These are phyloP conservation scores for Thalpophila matura DNA, from an alignment of 2,888 invertebrate genomes.

Conservation along the genomic window DNA sequence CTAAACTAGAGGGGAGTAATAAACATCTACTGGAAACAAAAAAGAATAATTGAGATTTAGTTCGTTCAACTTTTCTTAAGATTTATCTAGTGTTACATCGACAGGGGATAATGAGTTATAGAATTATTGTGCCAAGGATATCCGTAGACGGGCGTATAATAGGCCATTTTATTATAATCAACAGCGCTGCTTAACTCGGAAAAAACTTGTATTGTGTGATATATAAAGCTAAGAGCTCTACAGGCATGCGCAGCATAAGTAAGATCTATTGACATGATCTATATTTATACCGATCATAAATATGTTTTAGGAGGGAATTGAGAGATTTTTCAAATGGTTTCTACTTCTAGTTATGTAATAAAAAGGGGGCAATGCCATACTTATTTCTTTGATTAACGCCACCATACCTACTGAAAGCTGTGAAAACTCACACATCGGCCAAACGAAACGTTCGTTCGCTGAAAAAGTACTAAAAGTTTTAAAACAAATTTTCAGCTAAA, in stretches of 20 bases:
- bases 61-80: constrained; percentile 71
- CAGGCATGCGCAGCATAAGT: constrained; percentile 41
- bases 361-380: not conserved
- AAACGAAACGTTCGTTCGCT: no score
- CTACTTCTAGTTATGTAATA: not conserved
- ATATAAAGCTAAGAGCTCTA: constrained; percentile 31
- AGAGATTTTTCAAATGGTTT: constrained; percentile 27
- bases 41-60: constrained; percentile 69
- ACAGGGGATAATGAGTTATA: constrained; percentile 56
- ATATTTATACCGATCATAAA: constrained; percentile 50
- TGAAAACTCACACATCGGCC: no score
- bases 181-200: constrained; percentile 48
- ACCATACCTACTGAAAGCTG: no score
- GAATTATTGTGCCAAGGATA: constrained; percentile 51
- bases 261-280: constrained; percentile 49
- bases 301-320: constrained; percentile 18
- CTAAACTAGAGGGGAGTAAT: constrained; percentile 67
- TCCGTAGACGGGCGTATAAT: constrained; percentile 58
- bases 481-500: no score
- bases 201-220: constrained; percentile 49
- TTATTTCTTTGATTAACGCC: no score
- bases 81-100: constrained; percentile 47
- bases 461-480: no score
- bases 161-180: constrained; percentile 55
- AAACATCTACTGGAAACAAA: constrained; percentile 68